phyloP scores from a whole-genome alignment of 2,797 vertebrate species.

The Sebastes nivosus region DNA sequence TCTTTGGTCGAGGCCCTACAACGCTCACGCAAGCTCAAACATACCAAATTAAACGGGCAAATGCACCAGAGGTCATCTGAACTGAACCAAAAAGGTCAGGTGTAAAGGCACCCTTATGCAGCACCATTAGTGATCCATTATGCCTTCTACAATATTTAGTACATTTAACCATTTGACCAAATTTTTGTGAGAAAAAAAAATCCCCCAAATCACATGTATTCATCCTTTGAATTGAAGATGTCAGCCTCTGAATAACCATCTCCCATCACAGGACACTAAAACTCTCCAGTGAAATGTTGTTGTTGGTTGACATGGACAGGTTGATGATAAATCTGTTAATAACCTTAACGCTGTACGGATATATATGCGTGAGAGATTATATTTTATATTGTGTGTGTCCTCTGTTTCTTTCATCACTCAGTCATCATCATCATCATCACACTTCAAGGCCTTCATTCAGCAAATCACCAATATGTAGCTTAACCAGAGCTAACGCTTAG shows the following conservation, averaged over 20 bases:
- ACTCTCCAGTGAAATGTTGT: conserved; percentile 10
- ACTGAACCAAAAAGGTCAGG: not conserved
- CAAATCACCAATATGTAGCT: not conserved
- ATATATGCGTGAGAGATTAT: not conserved
- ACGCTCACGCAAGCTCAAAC: not conserved
- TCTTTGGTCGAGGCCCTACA: no score
- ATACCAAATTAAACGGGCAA: not conserved
- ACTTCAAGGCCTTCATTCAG: not conserved
- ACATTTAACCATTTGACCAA: not conserved
- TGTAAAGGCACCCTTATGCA: not conserved
- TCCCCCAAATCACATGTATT: not conserved
- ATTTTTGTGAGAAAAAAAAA: not conserved
- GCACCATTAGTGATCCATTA: not conserved
- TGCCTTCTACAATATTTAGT: not conserved
- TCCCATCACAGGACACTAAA: conserved; percentile 13
- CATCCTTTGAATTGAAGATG: not conserved
- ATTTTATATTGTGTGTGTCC: not conserved
- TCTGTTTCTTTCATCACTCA: not conserved
- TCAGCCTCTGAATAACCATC: not conserved
- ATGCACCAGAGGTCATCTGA: not conserved
- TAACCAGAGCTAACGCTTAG: not conserved
- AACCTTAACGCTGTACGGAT: not conserved
- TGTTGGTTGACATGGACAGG: not conserved
- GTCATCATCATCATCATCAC: not conserved
- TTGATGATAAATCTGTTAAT: not conserved